A percentile compares a stretch with the other conserved stretches of the same genome.
These are phyloP conservation scores for Brachypteracias leptosomus DNA, from an alignment of 2,113 vertebrate species.

Conservation along the genomic window DNA sequence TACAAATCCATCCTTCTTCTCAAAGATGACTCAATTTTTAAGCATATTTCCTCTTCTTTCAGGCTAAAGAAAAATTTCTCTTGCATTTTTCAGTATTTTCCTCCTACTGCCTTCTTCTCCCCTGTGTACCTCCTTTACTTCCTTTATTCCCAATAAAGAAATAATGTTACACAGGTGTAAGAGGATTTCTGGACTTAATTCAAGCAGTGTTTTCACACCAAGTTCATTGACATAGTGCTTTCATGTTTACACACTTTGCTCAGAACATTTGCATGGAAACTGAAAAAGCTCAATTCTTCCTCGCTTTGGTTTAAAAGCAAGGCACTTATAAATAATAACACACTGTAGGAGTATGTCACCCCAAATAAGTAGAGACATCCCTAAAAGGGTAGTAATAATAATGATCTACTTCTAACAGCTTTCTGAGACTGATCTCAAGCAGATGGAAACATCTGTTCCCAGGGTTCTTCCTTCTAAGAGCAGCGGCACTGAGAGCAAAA, in stretches of 20 bases:
- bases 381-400: not conserved
- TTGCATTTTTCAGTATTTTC: not conserved
- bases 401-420: not conserved
- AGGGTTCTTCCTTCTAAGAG: not conserved
- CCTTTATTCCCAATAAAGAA: not conserved
- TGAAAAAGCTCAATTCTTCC: not conserved
- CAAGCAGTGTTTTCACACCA: not conserved
- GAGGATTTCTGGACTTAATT: not conserved
- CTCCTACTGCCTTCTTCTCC: not conserved
- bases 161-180: not conserved
- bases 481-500: not conserved
- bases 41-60: not conserved
- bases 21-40: not conserved
- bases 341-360: not conserved
- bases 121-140: not conserved
- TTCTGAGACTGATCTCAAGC: not conserved
- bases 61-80: not conserved
- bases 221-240: not conserved
- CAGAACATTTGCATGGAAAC: not conserved
- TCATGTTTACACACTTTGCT: not conserved
- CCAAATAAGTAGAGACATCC: not conserved
- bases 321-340: not conserved
- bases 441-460: not conserved
- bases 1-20: not conserved
- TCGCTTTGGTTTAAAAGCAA: not conserved